These are phyloP conservation scores for Potamilus streckersoni DNA, from an alignment of 1,140 invertebrate species.

Conservation along the genomic window DNA sequence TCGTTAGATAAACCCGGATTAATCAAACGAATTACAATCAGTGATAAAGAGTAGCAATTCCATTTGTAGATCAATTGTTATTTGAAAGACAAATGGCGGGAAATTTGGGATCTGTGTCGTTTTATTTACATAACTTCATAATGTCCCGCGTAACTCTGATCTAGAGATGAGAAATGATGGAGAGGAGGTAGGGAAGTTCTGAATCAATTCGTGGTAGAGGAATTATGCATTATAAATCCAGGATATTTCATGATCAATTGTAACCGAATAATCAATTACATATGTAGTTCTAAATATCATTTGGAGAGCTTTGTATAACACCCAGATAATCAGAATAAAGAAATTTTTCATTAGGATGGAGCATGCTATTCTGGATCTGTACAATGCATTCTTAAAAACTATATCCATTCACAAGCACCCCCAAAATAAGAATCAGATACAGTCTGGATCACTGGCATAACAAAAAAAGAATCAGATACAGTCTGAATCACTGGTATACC, in stretches of 20 bases:
- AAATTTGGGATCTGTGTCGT: slow-evolving; percentile 16
- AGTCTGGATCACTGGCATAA: no score
- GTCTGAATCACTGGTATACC: no score
- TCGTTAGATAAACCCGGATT: no score
- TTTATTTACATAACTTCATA: slow-evolving; percentile 19
- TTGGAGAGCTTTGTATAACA: neutral
- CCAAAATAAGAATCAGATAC: no score
- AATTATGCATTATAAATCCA: neutral
- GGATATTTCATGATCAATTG: slow-evolving; percentile 24
- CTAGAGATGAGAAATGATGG: neutral
- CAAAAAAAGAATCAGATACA: no score
- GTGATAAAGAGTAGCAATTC: no score
- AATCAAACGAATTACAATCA: no score
- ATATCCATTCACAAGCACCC: no score
- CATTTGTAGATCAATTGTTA: no score
- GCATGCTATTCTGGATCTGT: neutral
- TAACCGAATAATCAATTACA: slow-evolving; percentile 15
- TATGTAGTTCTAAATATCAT: slow-evolving; percentile 10
- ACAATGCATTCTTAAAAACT: no score
- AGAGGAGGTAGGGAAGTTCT: neutral
- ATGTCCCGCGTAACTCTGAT: slow-evolving; percentile 9
- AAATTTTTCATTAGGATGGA: slow-evolving; percentile 32
- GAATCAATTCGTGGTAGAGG: neutral
- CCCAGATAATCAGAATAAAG: neutral
- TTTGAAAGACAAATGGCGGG: slow-evolving; percentile 10